Evolutionary conservation across 2,113 vertebrate species (phyloP), one percentile per base, ranked within the genome.

Genomic region (Calidris pugnax): DNA sequence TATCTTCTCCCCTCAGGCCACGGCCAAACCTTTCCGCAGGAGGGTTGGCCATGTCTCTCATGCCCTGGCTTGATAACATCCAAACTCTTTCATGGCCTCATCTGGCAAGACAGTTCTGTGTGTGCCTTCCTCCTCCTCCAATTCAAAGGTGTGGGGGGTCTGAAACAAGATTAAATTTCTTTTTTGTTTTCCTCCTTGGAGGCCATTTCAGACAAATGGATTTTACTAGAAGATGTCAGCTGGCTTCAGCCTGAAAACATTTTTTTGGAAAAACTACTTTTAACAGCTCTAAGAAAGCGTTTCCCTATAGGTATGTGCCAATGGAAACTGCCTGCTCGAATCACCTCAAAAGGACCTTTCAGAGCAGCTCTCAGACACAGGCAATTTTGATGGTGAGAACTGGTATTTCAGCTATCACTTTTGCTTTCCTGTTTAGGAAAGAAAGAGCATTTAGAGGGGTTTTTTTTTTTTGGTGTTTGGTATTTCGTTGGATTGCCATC

Each of bases 81-180:
- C 18, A 16, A 62, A 27, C 7, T 53, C 39, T 45, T 30, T 9
- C 11, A 59, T 5, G 33, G 48, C 4, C 50, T 56, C 11, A 48
- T 47, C 32, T 80, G 57, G 6, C 47, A 84, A 64, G 57, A 72
- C 1, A 2, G 3, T 55, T 79, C 12, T 27, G n/a, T 3, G 1
- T 20, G 8, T 59, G 33, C 13, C 23, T 60, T 76, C 43, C 23
- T 64, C 9, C 18, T 64, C 33, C 57, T 15, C 53, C 51, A 50
- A 4, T 15, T 59, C 53, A 16, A 37, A 78, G 32, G 30, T 26
- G 11, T 0, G 2, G 0, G 0, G 21, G 24, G 30, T 76, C 28
- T 10, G 15, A 89, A 95, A 66, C 18, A 57, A 57, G 50, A 66
- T 23, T 20, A 7, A 12, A 20, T 50, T 39, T 76, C 4, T 5